phyloP scores from a whole-genome alignment of 2,797 vertebrate genomes.

The Tinamus major region DNA sequence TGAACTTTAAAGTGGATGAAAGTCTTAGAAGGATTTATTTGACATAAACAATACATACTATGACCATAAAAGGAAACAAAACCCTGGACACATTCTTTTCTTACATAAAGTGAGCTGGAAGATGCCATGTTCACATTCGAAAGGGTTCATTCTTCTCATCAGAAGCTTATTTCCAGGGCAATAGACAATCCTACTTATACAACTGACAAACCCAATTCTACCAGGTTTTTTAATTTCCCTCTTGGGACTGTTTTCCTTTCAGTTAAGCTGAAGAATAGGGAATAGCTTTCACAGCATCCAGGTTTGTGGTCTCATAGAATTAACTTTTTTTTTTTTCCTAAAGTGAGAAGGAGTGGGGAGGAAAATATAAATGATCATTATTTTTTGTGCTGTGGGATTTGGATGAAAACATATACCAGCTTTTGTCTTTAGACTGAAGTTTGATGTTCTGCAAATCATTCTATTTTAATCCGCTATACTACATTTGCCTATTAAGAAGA shows the following conservation, averaged over 20 bases:
- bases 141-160: not conserved
- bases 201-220: not conserved
- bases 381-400: not conserved
- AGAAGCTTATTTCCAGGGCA: not conserved
- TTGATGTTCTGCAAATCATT: not conserved
- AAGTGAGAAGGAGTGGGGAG: not conserved
- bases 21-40: conserved; percentile 8
- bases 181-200: not conserved
- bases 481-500: not conserved
- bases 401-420: not conserved
- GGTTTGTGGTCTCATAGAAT: not conserved
- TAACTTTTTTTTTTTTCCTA: not conserved
- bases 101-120: not conserved
- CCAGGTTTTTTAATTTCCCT: not conserved
- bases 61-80: not conserved
- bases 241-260: not conserved
- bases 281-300: not conserved
- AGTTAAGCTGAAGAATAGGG: not conserved
- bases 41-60: not conserved
- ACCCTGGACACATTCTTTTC: not conserved
- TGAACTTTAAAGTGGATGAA: not conserved
- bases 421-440: not conserved
- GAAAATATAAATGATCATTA: not conserved
- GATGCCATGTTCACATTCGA: not conserved
- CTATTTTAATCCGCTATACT: not conserved